Evolutionary conservation across 2,888 invertebrate species (phyloP), one percentile per base, ranked within the genome.

Genomic region (Syrphus vitripennis): DNA sequence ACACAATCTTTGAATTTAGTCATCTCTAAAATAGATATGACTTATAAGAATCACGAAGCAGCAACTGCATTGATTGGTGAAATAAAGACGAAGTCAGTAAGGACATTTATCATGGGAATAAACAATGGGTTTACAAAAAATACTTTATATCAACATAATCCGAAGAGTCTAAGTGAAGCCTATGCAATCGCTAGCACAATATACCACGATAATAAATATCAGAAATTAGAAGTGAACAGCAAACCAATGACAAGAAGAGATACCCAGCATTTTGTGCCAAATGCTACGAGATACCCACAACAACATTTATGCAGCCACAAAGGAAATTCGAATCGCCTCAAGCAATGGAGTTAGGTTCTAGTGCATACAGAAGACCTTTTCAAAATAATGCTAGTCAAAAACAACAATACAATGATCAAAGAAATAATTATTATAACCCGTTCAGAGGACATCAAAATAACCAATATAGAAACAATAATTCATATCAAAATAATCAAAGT

Each of bases 131-230:
- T 34, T 34, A 59, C 34, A 34, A 59, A 29, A 21, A 34, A 34
- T 31, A 59, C 59, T 7, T 34, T 59, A 19, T 59, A 59, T 59
- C 31, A 34, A 59, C 31, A 59, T 34, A 59, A 50, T 26, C 70
- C 45, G 7, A 29, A 45, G 29, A 29, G 31, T 31, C 50, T 70
- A 50, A 50, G 37, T 69, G 31, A 40, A 69, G 40, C 57, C 26
- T 67, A 34, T 40, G 59, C 59, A n/a, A n/a, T n/a, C n/a, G n/a
- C n/a, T n/a, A n/a, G n/a, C n/a, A n/a, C n/a, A n/a, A n/a, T n/a
- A n/a, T 37, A 37, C 19, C 59, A 59, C 12, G 37, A 59, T 59
- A 59, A 59, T 59, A 59, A 53, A 53, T 53, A 53, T 53, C 53
- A 29, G 53, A 53, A 53, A 29, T 53, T 53, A 53, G 53, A 53